Base-by-base conservation (phyloP, 2,113 vertebrate genomes). In the Zeus faber region DNA sequence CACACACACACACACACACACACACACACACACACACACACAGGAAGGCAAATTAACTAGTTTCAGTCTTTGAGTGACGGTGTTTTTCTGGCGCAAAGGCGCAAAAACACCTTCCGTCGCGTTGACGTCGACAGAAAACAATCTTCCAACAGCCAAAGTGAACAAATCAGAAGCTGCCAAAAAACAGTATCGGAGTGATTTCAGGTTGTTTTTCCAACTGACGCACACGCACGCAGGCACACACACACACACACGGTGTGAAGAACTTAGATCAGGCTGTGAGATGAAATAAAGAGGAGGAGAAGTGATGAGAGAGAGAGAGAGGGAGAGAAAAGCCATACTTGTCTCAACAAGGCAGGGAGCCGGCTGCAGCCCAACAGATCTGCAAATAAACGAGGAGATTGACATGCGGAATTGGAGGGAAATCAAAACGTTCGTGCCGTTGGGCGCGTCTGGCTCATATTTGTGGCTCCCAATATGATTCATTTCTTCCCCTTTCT, bases 391-490 rank as follows among this genome's bases (percentile, higher is more conserved):
- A 40, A 49, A 58, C 44, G 58, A 64, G 1, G 9, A 80, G 84
- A 86, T 80, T 84, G 81, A 79, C 77, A 3, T 58, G 46, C 48
- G 46, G 57, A 82, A 72, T 68, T 76, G 77, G 73, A 79, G 41
- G 49, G 44, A 58, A 68, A 65, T 68, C 68, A 41, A 66, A 81
- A 76, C 46, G 72, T 73, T 81, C 37, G 37, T 68, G 65, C 49
- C 56, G 9, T 49, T 67, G 49, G 50, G 65, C 66, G 57, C 17
- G 44, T 29, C 40, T 63, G 56, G 54, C 53, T 67, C 33, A 58
- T 66, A 54, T 72, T 72, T 67, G 55, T 67, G 61, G 65, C 65
- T 79, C 77, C 66, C 59, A 62, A 74, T 49, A 49, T 53, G 50
- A 72, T 58, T 73, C 58, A 56, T 62, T 55, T 46, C 44, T 23